phyloP scores from a whole-genome alignment of 2,797 vertebrate species.

The Poecilia gillii region DNA sequence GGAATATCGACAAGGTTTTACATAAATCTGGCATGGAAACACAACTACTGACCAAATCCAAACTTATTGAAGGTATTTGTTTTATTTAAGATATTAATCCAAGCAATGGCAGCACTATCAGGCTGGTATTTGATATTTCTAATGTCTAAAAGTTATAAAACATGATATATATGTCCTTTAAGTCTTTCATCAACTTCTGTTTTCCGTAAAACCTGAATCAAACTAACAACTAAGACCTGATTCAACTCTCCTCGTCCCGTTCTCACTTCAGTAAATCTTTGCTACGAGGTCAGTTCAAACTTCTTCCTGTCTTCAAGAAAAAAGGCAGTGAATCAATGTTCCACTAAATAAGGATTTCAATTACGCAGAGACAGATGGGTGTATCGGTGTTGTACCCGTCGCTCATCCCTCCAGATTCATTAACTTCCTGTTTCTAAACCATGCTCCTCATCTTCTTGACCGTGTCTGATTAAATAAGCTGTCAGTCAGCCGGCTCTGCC shows the following conservation, averaged over 20 bases:
- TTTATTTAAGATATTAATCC: not conserved
- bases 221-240: not conserved
- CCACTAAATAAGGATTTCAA: slow-evolving; percentile 50
- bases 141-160: not conserved
- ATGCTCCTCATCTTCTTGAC: slow-evolving; percentile 42
- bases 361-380: slow-evolving; percentile 29
- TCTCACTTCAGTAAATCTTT: slow-evolving; percentile 3
- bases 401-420: slow-evolving; percentile 56
- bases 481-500: slow-evolving; percentile 34
- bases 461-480: slow-evolving; percentile 70
- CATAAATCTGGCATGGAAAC: too few relatives aligned
- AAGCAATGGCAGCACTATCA: not conserved
- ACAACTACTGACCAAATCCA: not conserved
- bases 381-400: slow-evolving; percentile 47
- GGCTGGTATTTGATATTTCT: not conserved
- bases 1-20: too few relatives aligned
- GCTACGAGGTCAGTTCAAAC: slow-evolving; percentile 9
- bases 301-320: not conserved
- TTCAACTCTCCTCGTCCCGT: not conserved
- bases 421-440: slow-evolving; percentile 59
- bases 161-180: not conserved
- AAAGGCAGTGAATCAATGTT: slow-evolving; percentile 36
- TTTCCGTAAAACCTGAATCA: not conserved
- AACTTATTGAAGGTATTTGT: not conserved
- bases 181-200: not conserved